Evolutionary conservation across 2,888 invertebrate genomes (phyloP), one percentile per base, ranked within the genome.

Genomic region (Fissipunctia ypsillon): DNA sequence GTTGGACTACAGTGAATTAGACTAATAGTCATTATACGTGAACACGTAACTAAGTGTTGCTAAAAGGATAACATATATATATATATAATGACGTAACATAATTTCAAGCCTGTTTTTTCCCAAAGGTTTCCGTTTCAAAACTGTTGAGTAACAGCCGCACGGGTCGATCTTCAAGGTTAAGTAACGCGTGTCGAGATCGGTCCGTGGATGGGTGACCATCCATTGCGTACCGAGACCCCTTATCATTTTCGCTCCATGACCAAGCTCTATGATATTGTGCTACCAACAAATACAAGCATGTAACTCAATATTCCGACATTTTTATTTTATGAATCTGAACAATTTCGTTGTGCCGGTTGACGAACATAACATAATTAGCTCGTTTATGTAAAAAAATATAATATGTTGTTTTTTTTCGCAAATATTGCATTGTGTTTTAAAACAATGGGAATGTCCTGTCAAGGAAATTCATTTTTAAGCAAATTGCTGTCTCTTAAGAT

Each of bases 21-120:
- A 81, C 50, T 43, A 41, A 60, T 60, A 52, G 61, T 71, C 16
- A 77, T 84, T 84, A 74, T 73, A 73, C 31, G 54, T 67, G 63
- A 73, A 77, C 77, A 84, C 69, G 77, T 41, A 57, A 61, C 57
- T 45, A 65, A 64, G 78, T 67, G 66, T 72, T 54, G 43, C 31
- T 71, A 22, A 31, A 28, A 57, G 59, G 59, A 73, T 67, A 76
- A 66, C 4, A 22, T 56, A 31, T 14, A 48, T 3, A 16, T 35
- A 38, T 25, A 28, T 16, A 16, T 31, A 31, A 31, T 31, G n/a
- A n/a, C n/a, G n/a, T 25, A 25, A 25, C 7, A 25, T 28, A 16
- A 41, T 19, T 41, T n/a, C 2, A 5, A 50, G 19, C 28, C 12
- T n/a, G 38, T 2, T 28, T 48, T 38, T n/a, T 0, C 19, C 7